Evolutionary conservation across 2,888 invertebrate species (phyloP), one percentile per base, ranked within the genome.

Genomic region (Polia nebulosa): DNA sequence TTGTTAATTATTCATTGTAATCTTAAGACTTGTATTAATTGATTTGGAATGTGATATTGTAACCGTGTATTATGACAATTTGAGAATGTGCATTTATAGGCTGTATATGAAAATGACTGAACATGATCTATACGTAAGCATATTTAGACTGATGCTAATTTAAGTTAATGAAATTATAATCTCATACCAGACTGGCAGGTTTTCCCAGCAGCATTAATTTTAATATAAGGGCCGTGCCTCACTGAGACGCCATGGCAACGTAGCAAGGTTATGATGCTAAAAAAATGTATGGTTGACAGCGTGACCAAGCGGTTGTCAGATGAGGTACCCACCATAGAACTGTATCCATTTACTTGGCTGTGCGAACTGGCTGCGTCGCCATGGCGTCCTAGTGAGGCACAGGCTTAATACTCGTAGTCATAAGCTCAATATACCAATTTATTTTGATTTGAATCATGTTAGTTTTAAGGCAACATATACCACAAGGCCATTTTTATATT

Each of bases 401-500:
- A n/a, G n/a, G n/a, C n/a, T n/a, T n/a, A 70, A 74, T 81, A 78
- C 59, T 75, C 55, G 20, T 85, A 87, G 76, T 70, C 74, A 9
- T 88, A 87, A 84, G 85, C 75, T 59, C 45, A 62, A 73, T 76
- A 77, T 71, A 73, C 72, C 73, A 72, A 76, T 70, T 63, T 55
- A 41, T 56, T 70, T 78, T 63, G 60, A 82, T 80, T 74, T 79
- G 67, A 64, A 71, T 76, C 39, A 59, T 82, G 58, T 76, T 76
- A 80, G 62, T 67, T 69, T 58, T 85, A 85, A 81, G 77, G 44
- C 20, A 73, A 74, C 83, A 86, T 86, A 87, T 89, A 94, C 93
- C 93, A 94, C 94, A 91, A 76, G 95, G 95, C 95, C 95, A 95
- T 94, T 94, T 92, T 91, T 95, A 91, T 95, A 94, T 90, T 89